phyloP scores from a whole-genome alignment of 2,888 invertebrate species.

The Ischnura elegans region DNA sequence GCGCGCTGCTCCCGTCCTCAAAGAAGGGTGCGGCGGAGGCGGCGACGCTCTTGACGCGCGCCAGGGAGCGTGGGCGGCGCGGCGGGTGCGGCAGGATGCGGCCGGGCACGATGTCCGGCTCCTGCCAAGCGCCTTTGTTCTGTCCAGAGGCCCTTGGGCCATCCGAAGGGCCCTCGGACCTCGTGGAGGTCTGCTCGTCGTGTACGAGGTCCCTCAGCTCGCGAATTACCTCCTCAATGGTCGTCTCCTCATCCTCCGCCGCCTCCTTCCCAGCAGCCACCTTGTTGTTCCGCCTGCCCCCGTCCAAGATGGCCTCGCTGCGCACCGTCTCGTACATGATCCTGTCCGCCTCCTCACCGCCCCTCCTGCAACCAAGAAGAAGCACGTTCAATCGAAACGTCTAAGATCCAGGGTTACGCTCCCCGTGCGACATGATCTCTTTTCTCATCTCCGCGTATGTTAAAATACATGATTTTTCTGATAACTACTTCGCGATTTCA shows the following conservation, averaged over 20 bases:
- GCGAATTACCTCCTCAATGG: conserved; percentile 93
- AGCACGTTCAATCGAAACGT: no score
- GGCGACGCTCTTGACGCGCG: background rate
- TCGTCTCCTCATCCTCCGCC: conserved; percentile 88
- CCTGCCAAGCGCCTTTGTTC: conserved; percentile 73
- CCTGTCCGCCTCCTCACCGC: conserved; percentile 70
- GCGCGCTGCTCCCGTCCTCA: conserved; percentile 70
- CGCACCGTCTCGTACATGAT: conserved; percentile 73
- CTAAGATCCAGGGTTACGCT: no score
- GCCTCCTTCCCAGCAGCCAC: conserved; percentile 78
- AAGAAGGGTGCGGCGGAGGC: conserved; percentile 45
- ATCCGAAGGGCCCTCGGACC: conserved; percentile 73
- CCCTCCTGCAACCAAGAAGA: conserved; percentile 68
- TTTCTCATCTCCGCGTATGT: no score
- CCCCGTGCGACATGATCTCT: no score
- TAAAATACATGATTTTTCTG: no score
- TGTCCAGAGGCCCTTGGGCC: background rate
- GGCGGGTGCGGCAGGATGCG: conserved; percentile 91
- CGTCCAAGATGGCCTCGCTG: conserved; percentile 75
- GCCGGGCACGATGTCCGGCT: conserved; percentile 87
- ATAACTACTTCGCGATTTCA: no score
- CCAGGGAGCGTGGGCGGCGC: conserved; percentile 81
- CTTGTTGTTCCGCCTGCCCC: conserved; percentile 73
- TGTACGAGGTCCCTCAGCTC: conserved; percentile 91
- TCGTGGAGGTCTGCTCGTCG: conserved; percentile 86